Conservation (phyloP, 1,140 invertebrate genomes). For the Drosophila murphyi region DNA sequence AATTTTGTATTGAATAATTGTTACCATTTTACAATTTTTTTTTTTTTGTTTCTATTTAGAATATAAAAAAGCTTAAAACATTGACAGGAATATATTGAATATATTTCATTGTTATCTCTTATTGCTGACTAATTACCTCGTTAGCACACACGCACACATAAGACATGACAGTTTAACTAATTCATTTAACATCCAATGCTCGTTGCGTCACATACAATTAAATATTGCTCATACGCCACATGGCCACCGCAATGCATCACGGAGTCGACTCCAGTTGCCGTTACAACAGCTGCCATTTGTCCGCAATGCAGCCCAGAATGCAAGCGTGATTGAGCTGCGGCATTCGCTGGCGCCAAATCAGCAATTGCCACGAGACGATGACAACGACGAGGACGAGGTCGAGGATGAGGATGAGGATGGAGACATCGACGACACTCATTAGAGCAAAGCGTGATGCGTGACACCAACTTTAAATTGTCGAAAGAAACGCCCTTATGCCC, state of each 20-base stretch:
- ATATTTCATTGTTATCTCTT: no score
- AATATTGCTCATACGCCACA: slow-evolving; percentile 62
- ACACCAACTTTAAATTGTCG: slow-evolving; percentile 79
- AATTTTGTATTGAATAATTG: no score
- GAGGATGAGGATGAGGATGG: slow-evolving; percentile 2
- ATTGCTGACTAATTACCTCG: not conserved
- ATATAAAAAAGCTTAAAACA: no score
- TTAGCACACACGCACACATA: not conserved
- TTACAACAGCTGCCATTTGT: not conserved
- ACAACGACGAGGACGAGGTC: slow-evolving; percentile 37
- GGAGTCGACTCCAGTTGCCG: slow-evolving; percentile 11
- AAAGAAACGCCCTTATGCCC: slow-evolving; percentile 48
- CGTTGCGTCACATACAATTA: slow-evolving; percentile 41
- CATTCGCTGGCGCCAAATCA: slow-evolving; percentile 65
- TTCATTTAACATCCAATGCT: slow-evolving; percentile 18
- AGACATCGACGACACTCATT: slow-evolving; percentile 62
- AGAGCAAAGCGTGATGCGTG: slow-evolving; percentile 77
- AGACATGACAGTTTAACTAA: slow-evolving; percentile 15
- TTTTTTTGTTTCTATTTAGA: no score
- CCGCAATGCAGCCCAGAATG: slow-evolving; percentile 2
- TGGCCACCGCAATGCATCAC: slow-evolving; percentile 38
- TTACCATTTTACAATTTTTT: no score
- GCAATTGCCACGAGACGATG: slow-evolving; percentile 61
- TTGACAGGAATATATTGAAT: no score
- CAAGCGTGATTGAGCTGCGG: slow-evolving; percentile 58